These are phyloP conservation scores for Drosophila neonasuta DNA, from an alignment of 2,888 invertebrate genomes.

Conservation along the genomic window DNA sequence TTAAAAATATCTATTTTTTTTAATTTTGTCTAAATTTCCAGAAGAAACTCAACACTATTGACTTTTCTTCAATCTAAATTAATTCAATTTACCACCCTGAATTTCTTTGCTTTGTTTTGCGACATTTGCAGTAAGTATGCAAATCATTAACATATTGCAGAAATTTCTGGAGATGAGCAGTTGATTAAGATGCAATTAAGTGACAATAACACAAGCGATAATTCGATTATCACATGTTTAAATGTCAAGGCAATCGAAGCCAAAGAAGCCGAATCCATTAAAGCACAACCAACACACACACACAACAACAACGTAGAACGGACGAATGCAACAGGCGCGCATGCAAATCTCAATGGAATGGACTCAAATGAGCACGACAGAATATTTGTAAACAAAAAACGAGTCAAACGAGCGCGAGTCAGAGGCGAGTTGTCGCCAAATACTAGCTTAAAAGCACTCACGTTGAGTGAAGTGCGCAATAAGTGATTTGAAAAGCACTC, in stretches of 20 bases:
- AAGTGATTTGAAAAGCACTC: conserved; percentile 9
- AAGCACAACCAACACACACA: not conserved
- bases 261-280: conserved; percentile 30
- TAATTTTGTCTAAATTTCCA: no score
- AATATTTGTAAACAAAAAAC: conserved; percentile 62
- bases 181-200: conserved; percentile 40
- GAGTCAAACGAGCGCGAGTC: conserved; percentile 17
- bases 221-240: conserved; percentile 48
- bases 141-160: conserved; percentile 36
- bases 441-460: conserved; percentile 9
- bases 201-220: conserved; percentile 29
- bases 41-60: no score
- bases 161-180: not conserved
- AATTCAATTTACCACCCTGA: conserved; percentile 43
- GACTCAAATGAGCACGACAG: conserved; percentile 21
- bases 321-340: conserved; percentile 65
- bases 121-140: conserved; percentile 19
- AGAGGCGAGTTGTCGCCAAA: conserved; percentile 13
- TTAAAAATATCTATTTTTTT: no score
- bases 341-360: conserved; percentile 54
- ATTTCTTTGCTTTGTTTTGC: conserved; percentile 38
- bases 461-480: conserved; percentile 26
- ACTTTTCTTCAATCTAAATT: conserved; percentile 40
- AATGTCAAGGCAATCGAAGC: conserved; percentile 25
- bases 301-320: not conserved